Evolutionary conservation across 2,888 invertebrate species (phyloP).

Genomic region (Diarsia rubi): DNA sequence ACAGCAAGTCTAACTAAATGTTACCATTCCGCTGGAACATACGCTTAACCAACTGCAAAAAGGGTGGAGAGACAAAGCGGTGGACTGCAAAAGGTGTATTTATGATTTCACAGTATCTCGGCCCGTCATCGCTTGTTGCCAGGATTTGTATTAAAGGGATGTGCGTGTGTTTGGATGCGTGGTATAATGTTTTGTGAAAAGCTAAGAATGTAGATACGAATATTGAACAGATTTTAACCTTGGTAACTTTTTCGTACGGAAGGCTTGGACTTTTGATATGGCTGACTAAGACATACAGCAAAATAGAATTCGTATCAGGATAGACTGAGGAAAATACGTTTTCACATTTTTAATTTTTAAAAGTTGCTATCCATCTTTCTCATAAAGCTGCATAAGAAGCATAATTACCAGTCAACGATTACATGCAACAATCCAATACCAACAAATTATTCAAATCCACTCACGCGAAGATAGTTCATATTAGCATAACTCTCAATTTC

Average conservation of each 20-base stretch:
- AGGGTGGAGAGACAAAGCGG: conserved; percentile 63
- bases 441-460: conserved; percentile 47
- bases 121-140: conserved; percentile 79
- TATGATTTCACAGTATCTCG: conserved; percentile 86
- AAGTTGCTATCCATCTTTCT: neutral
- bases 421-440: conserved; percentile 56
- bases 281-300: no score
- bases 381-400: neutral
- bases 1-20: conserved; percentile 52
- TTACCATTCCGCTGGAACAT: conserved; percentile 54
- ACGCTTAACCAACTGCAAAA: conserved; percentile 65
- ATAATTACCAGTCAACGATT: conserved; percentile 26
- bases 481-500: conserved; percentile 76
- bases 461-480: conserved; percentile 67
- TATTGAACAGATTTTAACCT: no score
- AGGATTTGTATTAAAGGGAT: conserved; percentile 66
- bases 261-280: neutral
- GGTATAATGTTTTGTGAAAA: conserved; percentile 10
- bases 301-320: no score
- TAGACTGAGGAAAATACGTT: no score
- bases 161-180: conserved; percentile 64
- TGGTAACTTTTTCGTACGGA: rapidly evolving
- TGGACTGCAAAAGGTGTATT: conserved; percentile 78
- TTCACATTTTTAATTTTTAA: no score
- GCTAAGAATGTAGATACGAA: neutral